These are phyloP conservation scores for Epizoanthus ramosus DNA, from an alignment of 92 coral and sea anemone species.

Conservation along the genomic window DNA sequence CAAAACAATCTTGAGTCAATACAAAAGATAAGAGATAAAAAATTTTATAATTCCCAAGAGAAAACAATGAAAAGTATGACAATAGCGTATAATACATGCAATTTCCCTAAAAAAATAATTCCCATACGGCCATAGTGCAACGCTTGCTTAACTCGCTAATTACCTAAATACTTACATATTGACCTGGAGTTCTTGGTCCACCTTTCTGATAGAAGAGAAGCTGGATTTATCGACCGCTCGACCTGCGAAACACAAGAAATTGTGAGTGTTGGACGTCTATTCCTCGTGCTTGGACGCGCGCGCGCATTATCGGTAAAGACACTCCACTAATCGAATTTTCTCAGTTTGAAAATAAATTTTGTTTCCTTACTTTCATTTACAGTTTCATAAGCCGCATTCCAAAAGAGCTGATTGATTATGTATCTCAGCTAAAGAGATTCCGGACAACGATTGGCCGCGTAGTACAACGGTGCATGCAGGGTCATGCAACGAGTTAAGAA, in stretches of 20 bases:
- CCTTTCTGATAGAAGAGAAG: not conserved
- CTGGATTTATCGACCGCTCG: no score
- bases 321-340: not conserved
- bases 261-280: not conserved
- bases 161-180: not conserved
- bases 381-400: not conserved
- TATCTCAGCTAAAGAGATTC: not conserved
- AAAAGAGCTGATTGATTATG: not conserved
- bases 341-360: not conserved
- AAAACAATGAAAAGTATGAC: not conserved
- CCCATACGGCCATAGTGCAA: not conserved
- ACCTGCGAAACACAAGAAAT: not conserved
- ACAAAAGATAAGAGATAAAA: slow-evolving; percentile 8
- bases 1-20: slow-evolving; percentile 9
- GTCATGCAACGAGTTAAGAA: no score
- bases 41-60: slow-evolving; percentile 30
- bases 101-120: not conserved
- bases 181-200: not conserved
- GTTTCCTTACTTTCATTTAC: not conserved
- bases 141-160: not conserved
- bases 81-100: not conserved
- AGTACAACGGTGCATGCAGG: not conserved
- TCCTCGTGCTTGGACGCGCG: no score
- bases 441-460: not conserved
- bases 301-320: not conserved